These are phyloP conservation scores for Montipora capricornis DNA, from an alignment of 64 coral and sea anemone genomes.

Conservation along the genomic window DNA sequence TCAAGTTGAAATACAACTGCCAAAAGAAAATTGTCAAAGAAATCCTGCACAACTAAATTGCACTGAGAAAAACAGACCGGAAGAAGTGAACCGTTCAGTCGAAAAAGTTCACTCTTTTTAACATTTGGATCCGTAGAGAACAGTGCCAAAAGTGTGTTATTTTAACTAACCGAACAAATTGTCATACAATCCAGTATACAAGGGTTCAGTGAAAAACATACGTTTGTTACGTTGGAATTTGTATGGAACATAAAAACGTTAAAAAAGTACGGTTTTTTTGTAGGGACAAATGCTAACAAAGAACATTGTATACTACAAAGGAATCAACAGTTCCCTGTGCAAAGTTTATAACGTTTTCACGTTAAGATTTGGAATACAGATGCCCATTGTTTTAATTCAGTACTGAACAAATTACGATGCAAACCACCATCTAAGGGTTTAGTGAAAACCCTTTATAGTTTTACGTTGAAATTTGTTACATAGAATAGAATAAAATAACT, in stretches of 20 bases:
- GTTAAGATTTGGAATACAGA: neutral
- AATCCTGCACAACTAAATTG: neutral
- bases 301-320: neutral
- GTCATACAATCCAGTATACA: too few species aligned
- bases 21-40: too few species aligned
- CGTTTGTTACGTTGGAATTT: neutral
- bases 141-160: conserved; percentile 11
- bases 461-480: neutral
- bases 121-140: conserved; percentile 13
- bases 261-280: conserved; percentile 10
- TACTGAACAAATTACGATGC: neutral
- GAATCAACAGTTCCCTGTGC: neutral
- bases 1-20: too few species aligned
- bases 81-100: conserved; percentile 2
- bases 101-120: conserved; percentile 18
- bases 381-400: neutral
- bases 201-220: neutral
- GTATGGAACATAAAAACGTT: neutral
- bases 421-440: neutral
- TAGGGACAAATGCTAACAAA: conserved; percentile 24
- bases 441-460: neutral
- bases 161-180: neutral
- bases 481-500: neutral
- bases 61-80: neutral
- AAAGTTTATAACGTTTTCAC: neutral